Conservation (phyloP, 2,888 invertebrate genomes). For the Trachelus stipa region DNA sequence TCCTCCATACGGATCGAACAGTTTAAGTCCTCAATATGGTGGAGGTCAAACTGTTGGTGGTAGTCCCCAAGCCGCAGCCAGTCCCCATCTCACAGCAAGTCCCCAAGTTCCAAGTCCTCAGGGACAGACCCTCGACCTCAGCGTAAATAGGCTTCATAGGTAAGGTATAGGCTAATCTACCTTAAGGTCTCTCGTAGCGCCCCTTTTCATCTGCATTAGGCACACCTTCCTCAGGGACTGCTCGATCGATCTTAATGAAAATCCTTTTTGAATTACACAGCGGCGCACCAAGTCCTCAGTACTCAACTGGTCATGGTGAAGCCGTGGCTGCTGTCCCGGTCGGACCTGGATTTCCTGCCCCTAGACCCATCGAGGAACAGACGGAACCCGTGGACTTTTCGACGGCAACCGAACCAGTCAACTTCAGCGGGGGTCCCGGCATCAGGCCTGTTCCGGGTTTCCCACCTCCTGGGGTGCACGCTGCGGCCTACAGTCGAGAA, state of each 20-base stretch:
- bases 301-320: conserved; percentile 68
- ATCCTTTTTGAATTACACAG: conserved; percentile 45
- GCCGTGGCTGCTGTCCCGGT: conserved; percentile 68
- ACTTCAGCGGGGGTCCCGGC: conserved; percentile 70
- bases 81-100: conserved; percentile 85
- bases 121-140: conserved; percentile 90
- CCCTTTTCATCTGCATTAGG: background rate
- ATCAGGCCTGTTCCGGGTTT: conserved; percentile 71
- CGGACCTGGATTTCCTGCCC: conserved; percentile 70
- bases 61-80: conserved; percentile 87
- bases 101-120: conserved; percentile 92
- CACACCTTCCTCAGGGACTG: conserved; percentile 11
- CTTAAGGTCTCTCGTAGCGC: background rate
- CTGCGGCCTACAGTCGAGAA: conserved; percentile 80
- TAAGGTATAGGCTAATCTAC: conserved; percentile 58
- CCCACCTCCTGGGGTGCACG: conserved; percentile 73
- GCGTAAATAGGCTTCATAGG: conserved; percentile 90
- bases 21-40: conserved; percentile 76
- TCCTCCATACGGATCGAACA: conserved; percentile 75
- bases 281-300: conserved; percentile 73
- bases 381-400: conserved; percentile 81
- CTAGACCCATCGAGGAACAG: conserved; percentile 73
- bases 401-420: conserved; percentile 74
- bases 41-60: conserved; percentile 78
- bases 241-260: background rate